These are phyloP conservation scores for Dicycla oo DNA, from an alignment of 2,888 invertebrate genomes.

Conservation along the genomic window DNA sequence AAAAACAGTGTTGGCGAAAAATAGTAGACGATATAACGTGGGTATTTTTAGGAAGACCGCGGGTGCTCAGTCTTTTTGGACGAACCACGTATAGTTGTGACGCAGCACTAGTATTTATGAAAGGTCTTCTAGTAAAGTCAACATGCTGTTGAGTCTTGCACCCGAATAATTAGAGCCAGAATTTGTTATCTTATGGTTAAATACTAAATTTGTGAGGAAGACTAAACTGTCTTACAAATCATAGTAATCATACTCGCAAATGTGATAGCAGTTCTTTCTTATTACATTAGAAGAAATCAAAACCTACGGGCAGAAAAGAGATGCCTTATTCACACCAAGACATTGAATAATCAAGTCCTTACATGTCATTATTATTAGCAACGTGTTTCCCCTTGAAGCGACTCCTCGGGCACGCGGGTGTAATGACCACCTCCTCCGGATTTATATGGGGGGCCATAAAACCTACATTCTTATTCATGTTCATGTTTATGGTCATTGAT, in stretches of 20 bases:
- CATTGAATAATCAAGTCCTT: slow-evolving; percentile 21
- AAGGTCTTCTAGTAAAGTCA: neutral
- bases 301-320: neutral
- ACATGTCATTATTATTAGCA: slow-evolving; percentile 37
- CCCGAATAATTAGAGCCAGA: too few relatives aligned
- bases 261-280: neutral
- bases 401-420: slow-evolving; percentile 45
- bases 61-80: neutral
- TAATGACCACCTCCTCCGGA: slow-evolving; percentile 76
- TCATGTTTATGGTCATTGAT: slow-evolving; percentile 84
- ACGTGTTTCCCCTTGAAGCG: slow-evolving; percentile 15
- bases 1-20: slow-evolving; percentile 9
- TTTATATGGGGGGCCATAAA: slow-evolving; percentile 80
- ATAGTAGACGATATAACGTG: neutral
- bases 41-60: neutral
- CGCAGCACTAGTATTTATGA: too few relatives aligned
- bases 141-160: too few relatives aligned
- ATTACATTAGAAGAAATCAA: neutral
- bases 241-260: too few relatives aligned
- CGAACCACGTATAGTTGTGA: neutral
- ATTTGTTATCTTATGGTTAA: neutral
- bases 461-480: slow-evolving; percentile 82
- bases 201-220: too few relatives aligned
- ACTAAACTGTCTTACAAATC: neutral
- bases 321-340: neutral